Evolutionary conservation across 2,797 vertebrate species (phyloP).

Genomic region (Thunnus albacares): DNA sequence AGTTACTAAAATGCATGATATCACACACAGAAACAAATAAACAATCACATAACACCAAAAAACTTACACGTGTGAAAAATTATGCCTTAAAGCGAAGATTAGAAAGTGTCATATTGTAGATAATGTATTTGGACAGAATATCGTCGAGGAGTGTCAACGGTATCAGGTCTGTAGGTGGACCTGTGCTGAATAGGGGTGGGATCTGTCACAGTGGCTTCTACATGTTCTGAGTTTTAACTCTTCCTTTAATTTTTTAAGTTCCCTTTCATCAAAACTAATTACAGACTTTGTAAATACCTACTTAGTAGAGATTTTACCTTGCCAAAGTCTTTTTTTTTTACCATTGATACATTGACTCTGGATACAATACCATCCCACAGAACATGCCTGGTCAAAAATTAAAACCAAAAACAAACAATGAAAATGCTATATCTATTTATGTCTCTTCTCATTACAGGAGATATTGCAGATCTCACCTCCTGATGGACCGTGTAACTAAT

Average conservation of each 20-base stretch:
- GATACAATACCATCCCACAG: neutral
- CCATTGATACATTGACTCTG: neutral
- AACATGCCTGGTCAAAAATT: neutral
- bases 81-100: conserved; percentile 33
- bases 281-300: neutral
- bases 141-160: neutral
- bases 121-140: neutral
- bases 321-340: neutral
- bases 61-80: conserved; percentile 15
- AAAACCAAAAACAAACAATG: neutral
- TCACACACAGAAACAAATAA: conserved; percentile 17
- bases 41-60: conserved; percentile 7
- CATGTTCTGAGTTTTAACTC: neutral
- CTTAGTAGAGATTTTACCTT: neutral
- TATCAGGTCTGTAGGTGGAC: neutral
- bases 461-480: conserved; percentile 11
- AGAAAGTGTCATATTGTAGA: neutral
- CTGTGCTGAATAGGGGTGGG: neutral
- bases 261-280: neutral
- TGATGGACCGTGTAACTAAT: conserved; percentile 9
- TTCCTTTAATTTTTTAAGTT: neutral
- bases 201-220: neutral
- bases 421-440: neutral
- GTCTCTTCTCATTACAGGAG: conserved; percentile 17
- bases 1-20: conserved; percentile 39